phyloP scores from a whole-genome alignment of 2,888 invertebrate genomes.

The Ectemnius cavifrons region DNA sequence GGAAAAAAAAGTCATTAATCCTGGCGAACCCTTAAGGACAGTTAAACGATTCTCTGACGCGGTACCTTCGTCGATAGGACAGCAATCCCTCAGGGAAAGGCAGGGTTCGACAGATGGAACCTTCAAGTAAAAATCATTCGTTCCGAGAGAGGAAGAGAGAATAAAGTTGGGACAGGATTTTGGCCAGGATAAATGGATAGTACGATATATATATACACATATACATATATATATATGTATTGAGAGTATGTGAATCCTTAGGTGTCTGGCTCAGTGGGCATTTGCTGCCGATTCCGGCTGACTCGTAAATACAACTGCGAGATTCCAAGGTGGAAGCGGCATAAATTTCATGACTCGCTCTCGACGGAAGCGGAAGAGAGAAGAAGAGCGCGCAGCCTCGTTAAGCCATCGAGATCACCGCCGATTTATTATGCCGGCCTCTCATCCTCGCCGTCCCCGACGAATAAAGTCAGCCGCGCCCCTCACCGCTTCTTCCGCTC shows the following conservation, averaged over 20 bases:
- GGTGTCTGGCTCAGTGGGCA: conserved; percentile 14
- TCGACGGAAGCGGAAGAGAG: too few species aligned
- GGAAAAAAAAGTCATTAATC: conserved; percentile 10
- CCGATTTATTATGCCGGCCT: conserved; percentile 53
- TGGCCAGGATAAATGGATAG: too few species aligned
- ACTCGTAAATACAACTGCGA: conserved; percentile 56
- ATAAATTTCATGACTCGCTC: conserved; percentile 45
- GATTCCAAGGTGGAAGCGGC: conserved; percentile 44
- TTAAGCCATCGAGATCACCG: conserved; percentile 54
- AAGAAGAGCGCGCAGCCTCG: too few species aligned
- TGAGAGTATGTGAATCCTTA: too few species aligned
- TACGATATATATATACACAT: too few species aligned
- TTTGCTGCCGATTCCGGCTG: conserved; percentile 43
- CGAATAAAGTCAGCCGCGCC: conserved; percentile 32
- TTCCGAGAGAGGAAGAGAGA: too few species aligned
- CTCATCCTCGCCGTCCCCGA: too few species aligned
- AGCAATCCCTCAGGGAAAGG: conserved; percentile 8
- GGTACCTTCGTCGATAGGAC: not conserved
- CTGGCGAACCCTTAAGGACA: conserved; percentile 2
- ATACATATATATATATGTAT: too few species aligned
- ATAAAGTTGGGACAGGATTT: not conserved
- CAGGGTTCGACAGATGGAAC: conserved; percentile 2
- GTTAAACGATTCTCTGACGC: conserved; percentile 12
- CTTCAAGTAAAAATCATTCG: not conserved
- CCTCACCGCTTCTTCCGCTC: not conserved